These are phyloP conservation scores for Hippocampus abdominalis DNA, from an alignment of 2,113 vertebrate species.

Conservation along the genomic window DNA sequence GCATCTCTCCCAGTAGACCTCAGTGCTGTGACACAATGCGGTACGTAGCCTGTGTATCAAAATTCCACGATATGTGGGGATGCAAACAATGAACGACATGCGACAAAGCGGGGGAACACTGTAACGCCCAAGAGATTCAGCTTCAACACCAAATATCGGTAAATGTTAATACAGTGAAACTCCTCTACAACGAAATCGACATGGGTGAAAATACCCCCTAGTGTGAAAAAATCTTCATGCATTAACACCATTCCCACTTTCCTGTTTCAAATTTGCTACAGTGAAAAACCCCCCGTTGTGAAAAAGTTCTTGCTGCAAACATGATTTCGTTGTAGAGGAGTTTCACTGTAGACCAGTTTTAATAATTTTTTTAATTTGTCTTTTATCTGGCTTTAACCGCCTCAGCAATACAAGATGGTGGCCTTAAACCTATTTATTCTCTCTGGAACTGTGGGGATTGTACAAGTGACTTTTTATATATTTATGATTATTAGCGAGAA, in stretches of 20 bases:
- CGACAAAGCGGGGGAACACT: background rate
- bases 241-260: no score
- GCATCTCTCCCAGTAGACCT: background rate
- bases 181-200: no score
- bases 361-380: background rate
- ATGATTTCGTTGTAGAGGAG: no score
- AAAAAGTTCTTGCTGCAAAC: no score
- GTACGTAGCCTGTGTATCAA: background rate
- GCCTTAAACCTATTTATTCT: slow-evolving; percentile 48
- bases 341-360: background rate
- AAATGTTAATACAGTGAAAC: background rate
- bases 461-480: slow-evolving; percentile 46
- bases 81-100: background rate
- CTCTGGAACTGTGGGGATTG: slow-evolving; percentile 43
- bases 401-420: background rate
- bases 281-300: no score
- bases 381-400: background rate
- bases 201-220: no score
- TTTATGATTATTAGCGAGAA: slow-evolving; percentile 47
- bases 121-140: background rate
- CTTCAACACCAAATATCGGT: background rate
- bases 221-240: no score
- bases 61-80: background rate
- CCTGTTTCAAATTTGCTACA: no score
- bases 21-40: background rate